Evolutionary conservation across 1,140 invertebrate species (phyloP), one percentile per base, ranked within the genome.

Genomic region (Heliconius hermathena): DNA sequence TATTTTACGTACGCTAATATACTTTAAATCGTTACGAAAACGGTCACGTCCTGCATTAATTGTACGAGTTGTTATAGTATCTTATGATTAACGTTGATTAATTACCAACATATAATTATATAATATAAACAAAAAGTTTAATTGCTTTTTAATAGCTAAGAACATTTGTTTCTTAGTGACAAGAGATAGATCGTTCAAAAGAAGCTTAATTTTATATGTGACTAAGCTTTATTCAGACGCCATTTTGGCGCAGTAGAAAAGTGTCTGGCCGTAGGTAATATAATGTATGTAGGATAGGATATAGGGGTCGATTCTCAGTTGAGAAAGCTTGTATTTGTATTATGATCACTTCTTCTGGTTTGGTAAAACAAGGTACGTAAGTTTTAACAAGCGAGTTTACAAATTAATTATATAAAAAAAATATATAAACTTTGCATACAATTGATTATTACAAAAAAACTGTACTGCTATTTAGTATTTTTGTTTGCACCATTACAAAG

Each of bases 81-180:
- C 46, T 81, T 79, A 86, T 90, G 87, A 90, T 90, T 89, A 89
- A 74, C 57, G 57, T 79, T 86, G 84, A 91, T 90, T 89, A 89
- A 90, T 91, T 86, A 78, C 78, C 75, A 86, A 86, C 83, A 81
- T 83, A 77, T 83, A 79, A 81, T 73, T 66, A 80, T 73, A 74
- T n/a, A n/a, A 80, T 73, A 74, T n/a, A n/a, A 78, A 76, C 83
- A 83, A 87, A 87, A 71, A 60, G 74, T 88, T 85, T 90, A 88
- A 93, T 93, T 89, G 86, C 89, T 80, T 91, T 93, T 88, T 93
- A 93, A 93, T 93, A 91, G 86, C 85, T 82, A 54, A 33, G 81
- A 87, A 85, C 26, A 57, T 57, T 66, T 88, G 26, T 75, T 70
- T 52, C 46, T 41, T 79, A 73, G 54, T 79, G 78, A 71, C 73